Conservation (phyloP, 2,888 invertebrate genomes). For the Platycheirus rosarum region DNA sequence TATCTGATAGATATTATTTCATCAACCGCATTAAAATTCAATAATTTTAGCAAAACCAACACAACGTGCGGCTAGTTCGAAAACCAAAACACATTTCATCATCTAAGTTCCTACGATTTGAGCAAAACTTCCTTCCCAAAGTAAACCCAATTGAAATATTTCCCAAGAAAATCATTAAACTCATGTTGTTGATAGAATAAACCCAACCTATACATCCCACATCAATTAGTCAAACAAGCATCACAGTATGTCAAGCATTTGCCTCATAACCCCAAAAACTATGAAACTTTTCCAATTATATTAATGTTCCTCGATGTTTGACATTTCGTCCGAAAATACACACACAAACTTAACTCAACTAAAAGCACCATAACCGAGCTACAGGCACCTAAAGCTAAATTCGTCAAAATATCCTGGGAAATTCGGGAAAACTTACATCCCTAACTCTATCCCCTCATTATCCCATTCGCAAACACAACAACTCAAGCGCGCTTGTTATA, state of each 20-base stretch:
- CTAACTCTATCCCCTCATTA: slow-evolving; percentile 49
- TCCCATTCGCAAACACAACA: slow-evolving; percentile 61
- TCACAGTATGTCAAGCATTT: slow-evolving; percentile 34
- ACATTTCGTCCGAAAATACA: background rate
- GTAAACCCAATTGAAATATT: too few species aligned
- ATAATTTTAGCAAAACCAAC: too few species aligned
- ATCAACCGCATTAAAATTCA: too few species aligned
- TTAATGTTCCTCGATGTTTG: slow-evolving; percentile 16
- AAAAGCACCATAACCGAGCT: slow-evolving; percentile 40
- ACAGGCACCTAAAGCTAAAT: slow-evolving; percentile 48
- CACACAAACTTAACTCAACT: slow-evolving; percentile 36
- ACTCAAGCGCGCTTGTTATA: slow-evolving; percentile 17
- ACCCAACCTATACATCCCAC: too few species aligned
- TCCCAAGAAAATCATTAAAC: too few species aligned
- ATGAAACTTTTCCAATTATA: slow-evolving; percentile 69
- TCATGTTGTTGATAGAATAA: too few species aligned
- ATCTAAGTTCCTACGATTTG: too few species aligned
- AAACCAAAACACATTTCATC: too few species aligned
- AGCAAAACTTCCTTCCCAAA: too few species aligned
- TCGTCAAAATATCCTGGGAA: slow-evolving; percentile 34
- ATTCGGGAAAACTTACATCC: background rate
- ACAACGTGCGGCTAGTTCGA: too few species aligned
- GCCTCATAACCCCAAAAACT: slow-evolving; percentile 25
- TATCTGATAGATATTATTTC: too few species aligned
- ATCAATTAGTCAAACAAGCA: too few species aligned